Conservation (phyloP, 2,888 invertebrate species). For the Amiota communis region DNA sequence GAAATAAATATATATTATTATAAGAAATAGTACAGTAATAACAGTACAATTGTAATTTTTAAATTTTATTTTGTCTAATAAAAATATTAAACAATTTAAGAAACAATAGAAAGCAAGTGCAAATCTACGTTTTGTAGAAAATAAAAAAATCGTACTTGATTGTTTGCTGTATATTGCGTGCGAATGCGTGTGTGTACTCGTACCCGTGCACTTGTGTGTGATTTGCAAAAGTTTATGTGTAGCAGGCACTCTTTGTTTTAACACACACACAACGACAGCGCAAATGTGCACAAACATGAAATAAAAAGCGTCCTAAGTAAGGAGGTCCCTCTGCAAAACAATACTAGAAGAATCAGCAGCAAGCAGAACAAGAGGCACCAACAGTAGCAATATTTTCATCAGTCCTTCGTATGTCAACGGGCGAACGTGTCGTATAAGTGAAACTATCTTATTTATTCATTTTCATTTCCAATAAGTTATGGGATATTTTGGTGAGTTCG, state of each 20-base stretch:
- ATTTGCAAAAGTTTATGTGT: slow-evolving; percentile 19
- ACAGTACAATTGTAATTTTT: too few species aligned
- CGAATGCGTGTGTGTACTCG: not conserved
- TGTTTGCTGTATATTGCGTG: slow-evolving; percentile 4
- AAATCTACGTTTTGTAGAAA: not conserved
- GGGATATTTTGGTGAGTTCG: slow-evolving; percentile 12
- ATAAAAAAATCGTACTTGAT: slow-evolving; percentile 4
- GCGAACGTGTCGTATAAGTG: not conserved
- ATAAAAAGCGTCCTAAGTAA: not conserved
- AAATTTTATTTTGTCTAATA: not conserved
- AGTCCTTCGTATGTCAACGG: not conserved
- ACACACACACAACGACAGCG: slow-evolving; percentile 2
- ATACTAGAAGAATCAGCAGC: slow-evolving; percentile 1
- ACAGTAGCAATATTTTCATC: not conserved
- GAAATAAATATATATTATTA: not conserved
- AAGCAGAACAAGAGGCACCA: not conserved
- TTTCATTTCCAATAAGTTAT: not conserved
- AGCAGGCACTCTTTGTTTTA: slow-evolving; percentile 6
- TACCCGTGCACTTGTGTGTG: slow-evolving; percentile 20
- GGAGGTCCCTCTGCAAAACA: slow-evolving; percentile 14
- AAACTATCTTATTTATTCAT: not conserved
- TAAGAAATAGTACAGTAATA: not conserved
- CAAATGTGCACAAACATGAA: not conserved
- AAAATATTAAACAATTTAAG: not conserved
- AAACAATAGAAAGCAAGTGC: not conserved